Conservation (phyloP, 2,113 vertebrate species). For the Ophiodon elongatus region DNA sequence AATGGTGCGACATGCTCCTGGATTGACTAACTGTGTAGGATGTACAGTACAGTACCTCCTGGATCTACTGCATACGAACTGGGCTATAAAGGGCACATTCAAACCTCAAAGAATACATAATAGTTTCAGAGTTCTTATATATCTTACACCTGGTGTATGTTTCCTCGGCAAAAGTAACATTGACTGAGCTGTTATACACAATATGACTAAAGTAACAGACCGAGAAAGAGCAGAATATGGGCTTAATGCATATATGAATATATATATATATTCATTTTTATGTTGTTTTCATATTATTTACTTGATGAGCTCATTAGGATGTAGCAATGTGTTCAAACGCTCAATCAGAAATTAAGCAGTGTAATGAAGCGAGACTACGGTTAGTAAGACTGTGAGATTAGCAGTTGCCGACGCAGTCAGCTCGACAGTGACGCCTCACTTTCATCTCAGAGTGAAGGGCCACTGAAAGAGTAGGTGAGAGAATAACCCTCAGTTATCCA, state of each 20-base stretch:
- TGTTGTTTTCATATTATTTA: not conserved
- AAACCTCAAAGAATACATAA: not conserved
- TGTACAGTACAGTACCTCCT: too few species aligned
- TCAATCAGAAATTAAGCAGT: constrained; percentile 43
- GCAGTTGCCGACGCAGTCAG: constrained; percentile 34
- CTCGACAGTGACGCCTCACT: constrained; percentile 27
- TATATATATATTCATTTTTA: not conserved
- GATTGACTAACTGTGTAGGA: not conserved
- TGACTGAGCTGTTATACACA: constrained; percentile 11
- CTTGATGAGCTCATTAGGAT: constrained; percentile 4
- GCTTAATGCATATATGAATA: not conserved
- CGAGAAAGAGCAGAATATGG: not conserved
- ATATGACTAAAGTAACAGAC: not conserved
- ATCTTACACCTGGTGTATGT: not conserved
- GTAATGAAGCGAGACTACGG: constrained; percentile 44
- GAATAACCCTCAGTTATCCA: constrained; percentile 44
- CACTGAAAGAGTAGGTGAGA: constrained; percentile 43
- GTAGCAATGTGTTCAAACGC: constrained; percentile 13
- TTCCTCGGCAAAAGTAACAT: constrained; percentile 7
- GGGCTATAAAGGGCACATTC: not conserved
- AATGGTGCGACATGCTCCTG: not conserved
- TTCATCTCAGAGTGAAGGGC: constrained; percentile 32
- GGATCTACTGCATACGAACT: not conserved
- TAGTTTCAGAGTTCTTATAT: not conserved
- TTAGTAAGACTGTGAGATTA: constrained; percentile 28